Evolutionary conservation across 1,140 invertebrate species (phyloP).

Genomic region (Leptinotarsa texana): DNA sequence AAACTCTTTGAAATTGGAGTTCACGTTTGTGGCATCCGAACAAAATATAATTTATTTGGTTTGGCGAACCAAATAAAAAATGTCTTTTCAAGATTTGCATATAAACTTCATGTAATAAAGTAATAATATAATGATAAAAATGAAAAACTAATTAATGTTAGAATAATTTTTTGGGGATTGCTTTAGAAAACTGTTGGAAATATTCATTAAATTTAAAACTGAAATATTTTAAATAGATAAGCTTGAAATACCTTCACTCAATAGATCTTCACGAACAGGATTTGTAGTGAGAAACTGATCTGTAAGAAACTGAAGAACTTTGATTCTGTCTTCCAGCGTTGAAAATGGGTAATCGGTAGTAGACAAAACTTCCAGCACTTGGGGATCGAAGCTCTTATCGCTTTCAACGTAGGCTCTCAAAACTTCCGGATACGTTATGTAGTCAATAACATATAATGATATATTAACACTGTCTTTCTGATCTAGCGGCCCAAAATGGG

Average conservation of each 20-base stretch:
- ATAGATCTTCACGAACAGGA: conserved; percentile 87
- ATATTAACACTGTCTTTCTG: conserved; percentile 96
- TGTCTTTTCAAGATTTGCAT: no score
- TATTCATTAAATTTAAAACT: background rate
- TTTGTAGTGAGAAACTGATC: conserved; percentile 94
- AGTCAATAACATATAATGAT: conserved; percentile 87
- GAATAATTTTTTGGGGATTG: no score
- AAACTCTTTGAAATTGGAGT: no score
- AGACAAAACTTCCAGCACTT: conserved; percentile 69
- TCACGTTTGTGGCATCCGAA: no score
- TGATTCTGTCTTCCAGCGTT: conserved; percentile 77
- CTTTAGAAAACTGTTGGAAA: background rate
- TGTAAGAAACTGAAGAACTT: conserved; percentile 87
- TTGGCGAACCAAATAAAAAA: no score
- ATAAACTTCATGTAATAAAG: no score
- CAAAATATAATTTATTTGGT: no score
- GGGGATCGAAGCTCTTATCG: conserved; percentile 78
- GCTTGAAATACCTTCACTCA: conserved; percentile 78
- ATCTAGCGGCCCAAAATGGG: conserved; percentile 93
- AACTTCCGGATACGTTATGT: conserved; percentile 93
- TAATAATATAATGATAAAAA: no score
- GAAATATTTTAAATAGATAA: background rate
- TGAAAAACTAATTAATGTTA: no score
- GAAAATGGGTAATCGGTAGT: conserved; percentile 90
- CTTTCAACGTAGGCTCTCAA: conserved; percentile 87